phyloP scores from a whole-genome alignment of 2,888 invertebrate genomes.

The Anoncus sp. region DNA sequence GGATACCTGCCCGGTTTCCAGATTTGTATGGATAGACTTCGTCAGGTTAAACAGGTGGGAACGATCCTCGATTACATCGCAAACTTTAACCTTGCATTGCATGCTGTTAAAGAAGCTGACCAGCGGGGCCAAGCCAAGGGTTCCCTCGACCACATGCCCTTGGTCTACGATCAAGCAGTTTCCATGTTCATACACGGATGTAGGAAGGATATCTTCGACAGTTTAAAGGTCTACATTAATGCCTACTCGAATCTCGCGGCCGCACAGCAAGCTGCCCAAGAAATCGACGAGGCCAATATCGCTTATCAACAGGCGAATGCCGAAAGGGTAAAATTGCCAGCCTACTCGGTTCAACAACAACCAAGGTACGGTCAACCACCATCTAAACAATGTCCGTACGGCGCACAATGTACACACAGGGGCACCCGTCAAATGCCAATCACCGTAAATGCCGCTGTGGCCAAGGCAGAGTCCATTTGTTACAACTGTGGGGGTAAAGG shows the following conservation, averaged over 20 bases:
- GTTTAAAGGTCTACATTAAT: slow-evolving; percentile 2
- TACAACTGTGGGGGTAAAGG: slow-evolving; percentile 14
- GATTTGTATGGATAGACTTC: slow-evolving; percentile 17
- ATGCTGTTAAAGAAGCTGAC: slow-evolving; percentile 11
- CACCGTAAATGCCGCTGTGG: slow-evolving; percentile 15
- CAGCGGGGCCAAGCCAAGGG: slow-evolving; percentile 23
- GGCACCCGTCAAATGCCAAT: slow-evolving; percentile 18
- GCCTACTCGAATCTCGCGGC: slow-evolving; percentile 9
- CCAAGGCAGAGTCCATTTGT: slow-evolving; percentile 1
- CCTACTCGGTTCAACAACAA: not conserved
- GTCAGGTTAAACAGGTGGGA: slow-evolving; percentile 10
- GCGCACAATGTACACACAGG: not conserved
- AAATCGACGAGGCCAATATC: slow-evolving; percentile 6
- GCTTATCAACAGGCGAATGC: slow-evolving; percentile 9
- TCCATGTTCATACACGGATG: slow-evolving; percentile 22
- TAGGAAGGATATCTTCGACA: slow-evolving; percentile 10
- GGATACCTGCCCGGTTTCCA: slow-evolving; percentile 15
- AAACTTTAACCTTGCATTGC: slow-evolving; percentile 12
- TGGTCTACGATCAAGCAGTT: slow-evolving; percentile 4
- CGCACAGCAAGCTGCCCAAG: slow-evolving; percentile 14
- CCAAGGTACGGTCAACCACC: not conserved
- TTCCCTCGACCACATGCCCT: slow-evolving; percentile 25
- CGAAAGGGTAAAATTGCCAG: slow-evolving; percentile 6
- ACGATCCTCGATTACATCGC: slow-evolving; percentile 2
- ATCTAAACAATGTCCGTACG: not conserved